These are phyloP conservation scores for Leptopterna dolabrata DNA, from an alignment of 2,888 invertebrate species.

Conservation along the genomic window DNA sequence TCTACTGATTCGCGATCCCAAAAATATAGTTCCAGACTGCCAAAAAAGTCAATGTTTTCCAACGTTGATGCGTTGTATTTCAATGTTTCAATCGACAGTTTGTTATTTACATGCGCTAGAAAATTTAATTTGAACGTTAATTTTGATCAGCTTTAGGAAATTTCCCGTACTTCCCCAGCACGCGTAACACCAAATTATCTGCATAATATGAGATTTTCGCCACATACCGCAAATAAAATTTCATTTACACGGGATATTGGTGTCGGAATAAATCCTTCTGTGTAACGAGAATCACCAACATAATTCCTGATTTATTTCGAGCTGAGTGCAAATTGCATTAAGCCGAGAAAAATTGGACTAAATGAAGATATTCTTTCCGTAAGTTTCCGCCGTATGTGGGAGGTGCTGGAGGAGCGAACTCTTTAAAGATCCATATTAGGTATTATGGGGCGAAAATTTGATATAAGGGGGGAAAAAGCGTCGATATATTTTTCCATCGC, in stretches of 20 bases:
- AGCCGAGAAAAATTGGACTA: neutral
- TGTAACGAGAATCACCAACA: neutral
- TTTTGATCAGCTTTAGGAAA: too few species aligned
- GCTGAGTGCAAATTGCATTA: neutral
- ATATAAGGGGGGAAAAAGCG: neutral
- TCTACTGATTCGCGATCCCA: too few species aligned
- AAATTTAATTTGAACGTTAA: too few species aligned
- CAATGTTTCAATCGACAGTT: too few species aligned
- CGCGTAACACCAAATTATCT: too few species aligned
- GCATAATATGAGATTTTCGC: too few species aligned
- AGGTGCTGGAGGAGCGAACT: neutral
- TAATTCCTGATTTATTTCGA: neutral
- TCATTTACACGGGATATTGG: neutral
- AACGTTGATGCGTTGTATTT: too few species aligned
- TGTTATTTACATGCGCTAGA: too few species aligned
- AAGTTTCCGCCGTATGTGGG: neutral
- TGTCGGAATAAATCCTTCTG: neutral
- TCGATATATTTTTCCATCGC: neutral
- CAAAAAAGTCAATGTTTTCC: too few species aligned
- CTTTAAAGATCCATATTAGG: neutral
- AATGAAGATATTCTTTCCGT: neutral
- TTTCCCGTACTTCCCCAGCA: too few species aligned
- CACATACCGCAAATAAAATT: neutral
- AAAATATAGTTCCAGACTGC: too few species aligned
- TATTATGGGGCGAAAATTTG: neutral